These are phyloP conservation scores for Pollicipes pollicipes DNA, from an alignment of 1,140 invertebrate genomes.

Conservation along the genomic window DNA sequence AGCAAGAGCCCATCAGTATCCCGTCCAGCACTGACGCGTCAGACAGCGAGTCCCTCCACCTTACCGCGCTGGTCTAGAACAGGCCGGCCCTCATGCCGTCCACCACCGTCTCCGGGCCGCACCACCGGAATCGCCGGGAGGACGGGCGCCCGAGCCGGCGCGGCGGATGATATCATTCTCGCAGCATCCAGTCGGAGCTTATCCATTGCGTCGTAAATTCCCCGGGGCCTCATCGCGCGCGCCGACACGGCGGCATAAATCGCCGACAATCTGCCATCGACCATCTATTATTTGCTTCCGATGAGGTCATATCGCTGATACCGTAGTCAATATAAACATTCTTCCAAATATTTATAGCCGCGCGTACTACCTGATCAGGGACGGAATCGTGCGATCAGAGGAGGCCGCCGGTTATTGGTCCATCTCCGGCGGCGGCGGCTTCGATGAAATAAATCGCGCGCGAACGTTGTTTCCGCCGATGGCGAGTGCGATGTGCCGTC, in stretches of 20 bases:
- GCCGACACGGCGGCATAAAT: background rate
- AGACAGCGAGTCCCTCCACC: too few relatives aligned
- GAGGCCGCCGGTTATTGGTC: background rate
- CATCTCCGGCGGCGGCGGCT: background rate
- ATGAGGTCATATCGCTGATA: background rate
- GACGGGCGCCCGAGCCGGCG: too few relatives aligned
- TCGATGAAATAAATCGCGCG: background rate
- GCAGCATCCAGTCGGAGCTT: background rate
- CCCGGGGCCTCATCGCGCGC: background rate
- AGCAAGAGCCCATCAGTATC: too few relatives aligned
- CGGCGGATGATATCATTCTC: background rate
- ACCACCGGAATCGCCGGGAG: background rate
- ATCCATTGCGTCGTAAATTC: background rate
- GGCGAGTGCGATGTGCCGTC: too few relatives aligned
- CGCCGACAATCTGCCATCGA: background rate
- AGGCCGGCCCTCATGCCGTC: too few relatives aligned
- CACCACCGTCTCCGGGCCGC: too few relatives aligned
- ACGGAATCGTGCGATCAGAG: background rate
- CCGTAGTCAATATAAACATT: constrained; percentile 2
- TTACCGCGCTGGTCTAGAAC: too few relatives aligned
- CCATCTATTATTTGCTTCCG: background rate
- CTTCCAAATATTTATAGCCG: background rate
- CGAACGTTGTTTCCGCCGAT: background rate
- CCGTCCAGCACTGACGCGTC: too few relatives aligned
- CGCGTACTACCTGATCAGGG: background rate